A percentile compares a stretch with the other conserved stretches of the same genome.
Evolutionary conservation across 2,113 vertebrate species (phyloP).

Genomic region (Psilopsiagon aymara): DNA sequence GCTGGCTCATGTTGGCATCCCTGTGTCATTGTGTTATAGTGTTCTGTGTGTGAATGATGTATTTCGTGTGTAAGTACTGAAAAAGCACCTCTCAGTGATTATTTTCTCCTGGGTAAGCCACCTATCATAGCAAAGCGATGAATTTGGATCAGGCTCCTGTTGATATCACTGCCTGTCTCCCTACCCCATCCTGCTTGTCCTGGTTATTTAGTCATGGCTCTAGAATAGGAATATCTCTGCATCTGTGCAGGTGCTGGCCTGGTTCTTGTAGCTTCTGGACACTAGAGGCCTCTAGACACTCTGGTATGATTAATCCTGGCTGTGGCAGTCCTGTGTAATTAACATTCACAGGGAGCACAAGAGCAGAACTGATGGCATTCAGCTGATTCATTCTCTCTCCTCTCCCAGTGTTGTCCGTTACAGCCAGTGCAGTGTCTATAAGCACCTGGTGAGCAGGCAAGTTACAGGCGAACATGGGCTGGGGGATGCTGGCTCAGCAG

Average conservation of each 20-base stretch:
- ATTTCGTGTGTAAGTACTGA: not conserved
- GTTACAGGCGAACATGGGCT: not conserved
- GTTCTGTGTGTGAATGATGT: rapidly evolving
- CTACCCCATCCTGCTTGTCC: not conserved
- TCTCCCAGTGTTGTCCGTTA: not conserved
- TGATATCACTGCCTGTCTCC: too few relatives aligned
- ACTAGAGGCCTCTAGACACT: constrained; percentile 45
- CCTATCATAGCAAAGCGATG: not conserved
- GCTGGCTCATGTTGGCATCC: rapidly evolving
- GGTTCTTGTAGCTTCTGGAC: constrained; percentile 25
- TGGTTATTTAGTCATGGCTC: not conserved
- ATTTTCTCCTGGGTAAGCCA: not conserved
- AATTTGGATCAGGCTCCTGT: not conserved
- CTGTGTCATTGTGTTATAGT: rapidly evolving
- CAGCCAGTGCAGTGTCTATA: too few relatives aligned
- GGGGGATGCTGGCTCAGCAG: not conserved
- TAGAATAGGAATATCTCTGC: not conserved
- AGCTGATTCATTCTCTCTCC: not conserved
- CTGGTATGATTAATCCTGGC: not conserved
- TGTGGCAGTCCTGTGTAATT: not conserved
- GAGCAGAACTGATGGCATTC: not conserved
- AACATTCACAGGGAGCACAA: not conserved
- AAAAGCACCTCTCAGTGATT: rapidly evolving
- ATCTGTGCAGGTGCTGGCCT: not conserved
- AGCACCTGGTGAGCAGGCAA: not conserved